These are phyloP conservation scores for Fringilla coelebs DNA, from an alignment of 2,797 vertebrate genomes.

Conservation along the genomic window DNA sequence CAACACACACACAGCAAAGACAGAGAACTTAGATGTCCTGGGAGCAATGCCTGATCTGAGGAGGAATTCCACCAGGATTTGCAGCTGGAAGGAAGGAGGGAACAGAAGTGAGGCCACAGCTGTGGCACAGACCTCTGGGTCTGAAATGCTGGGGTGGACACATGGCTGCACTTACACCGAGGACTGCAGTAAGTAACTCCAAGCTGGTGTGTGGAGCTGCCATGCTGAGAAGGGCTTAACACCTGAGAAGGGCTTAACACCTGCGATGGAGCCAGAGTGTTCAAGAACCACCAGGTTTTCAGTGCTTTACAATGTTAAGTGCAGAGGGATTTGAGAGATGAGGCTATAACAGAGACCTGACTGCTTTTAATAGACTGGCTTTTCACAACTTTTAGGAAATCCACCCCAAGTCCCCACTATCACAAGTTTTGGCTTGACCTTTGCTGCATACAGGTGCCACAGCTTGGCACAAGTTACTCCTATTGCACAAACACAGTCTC, in stretches of 20 bases:
- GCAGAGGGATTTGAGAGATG: background rate
- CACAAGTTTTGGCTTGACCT: background rate
- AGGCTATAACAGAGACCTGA: background rate
- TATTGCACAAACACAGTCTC: accelerated
- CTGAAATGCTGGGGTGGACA: background rate
- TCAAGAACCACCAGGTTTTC: background rate
- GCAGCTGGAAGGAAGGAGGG: background rate
- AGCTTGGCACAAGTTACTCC: background rate
- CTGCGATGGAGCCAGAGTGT: background rate
- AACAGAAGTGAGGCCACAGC: background rate
- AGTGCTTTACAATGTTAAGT: background rate
- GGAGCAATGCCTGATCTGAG: background rate
- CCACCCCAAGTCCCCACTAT: background rate
- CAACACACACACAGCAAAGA: background rate
- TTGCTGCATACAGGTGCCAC: accelerated
- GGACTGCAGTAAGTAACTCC: accelerated
- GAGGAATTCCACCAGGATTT: background rate
- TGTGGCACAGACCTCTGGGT: accelerated
- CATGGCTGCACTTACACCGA: background rate
- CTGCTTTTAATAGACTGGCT: background rate
- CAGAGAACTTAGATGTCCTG: accelerated
- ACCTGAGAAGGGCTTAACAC: background rate
- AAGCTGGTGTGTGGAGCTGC: background rate
- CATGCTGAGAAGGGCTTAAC: background rate
- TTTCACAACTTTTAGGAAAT: background rate